Percentiles rank a stretch among this genome's conserved stretches.
Conservation (phyloP, 2,888 invertebrate genomes). For the Daptonema setosum region DNA sequence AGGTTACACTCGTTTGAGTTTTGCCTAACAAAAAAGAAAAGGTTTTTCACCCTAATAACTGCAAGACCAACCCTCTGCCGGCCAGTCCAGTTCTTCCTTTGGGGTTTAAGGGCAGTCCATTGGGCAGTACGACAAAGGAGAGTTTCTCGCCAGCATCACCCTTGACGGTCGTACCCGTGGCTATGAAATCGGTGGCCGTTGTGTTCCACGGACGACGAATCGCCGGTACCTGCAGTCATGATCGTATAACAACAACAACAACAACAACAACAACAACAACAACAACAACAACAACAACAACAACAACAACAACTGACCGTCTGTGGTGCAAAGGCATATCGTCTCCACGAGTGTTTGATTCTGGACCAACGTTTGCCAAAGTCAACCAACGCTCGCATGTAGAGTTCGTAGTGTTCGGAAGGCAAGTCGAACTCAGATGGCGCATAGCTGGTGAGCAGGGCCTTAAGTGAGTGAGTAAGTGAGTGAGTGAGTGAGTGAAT, state of each 20-base stretch:
- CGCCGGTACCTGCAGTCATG: not conserved
- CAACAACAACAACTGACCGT: not conserved
- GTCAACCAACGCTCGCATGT: not conserved
- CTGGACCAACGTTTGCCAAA: not conserved
- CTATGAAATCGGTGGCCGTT: not conserved
- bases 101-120: conserved; percentile 24
- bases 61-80: conserved; percentile 20
- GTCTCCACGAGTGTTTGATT: not conserved
- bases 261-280: not conserved
- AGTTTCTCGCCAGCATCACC: not conserved
- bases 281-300: not conserved
- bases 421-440: not conserved
- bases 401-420: not conserved
- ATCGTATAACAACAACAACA: not conserved
- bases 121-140: conserved; percentile 9
- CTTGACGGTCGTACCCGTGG: not conserved
- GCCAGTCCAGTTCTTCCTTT: conserved; percentile 15
- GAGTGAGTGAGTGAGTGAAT: too few relatives aligned
- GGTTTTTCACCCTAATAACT: too few relatives aligned
- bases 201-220: not conserved
- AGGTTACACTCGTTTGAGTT: too few relatives aligned
- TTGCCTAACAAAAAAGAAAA: too few relatives aligned
- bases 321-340: not conserved
- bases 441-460: not conserved
- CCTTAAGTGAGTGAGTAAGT: too few relatives aligned